These are phyloP conservation scores for Harpalus rubripes DNA, from an alignment of 2,888 invertebrate genomes.

Conservation along the genomic window DNA sequence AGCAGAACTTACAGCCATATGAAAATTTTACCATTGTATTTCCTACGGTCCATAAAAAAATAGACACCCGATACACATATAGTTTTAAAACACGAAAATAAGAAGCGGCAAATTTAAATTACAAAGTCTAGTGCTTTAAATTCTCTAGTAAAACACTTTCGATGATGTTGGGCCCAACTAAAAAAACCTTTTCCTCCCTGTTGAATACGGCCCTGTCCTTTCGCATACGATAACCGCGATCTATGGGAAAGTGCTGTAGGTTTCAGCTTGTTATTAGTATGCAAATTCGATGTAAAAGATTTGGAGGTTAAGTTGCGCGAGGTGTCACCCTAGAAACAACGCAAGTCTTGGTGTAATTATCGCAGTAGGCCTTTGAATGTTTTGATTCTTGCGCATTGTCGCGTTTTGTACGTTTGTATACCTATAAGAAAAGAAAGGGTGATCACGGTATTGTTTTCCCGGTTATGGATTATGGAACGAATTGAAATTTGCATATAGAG, in stretches of 20 bases:
- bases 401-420: not conserved
- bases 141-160: not conserved
- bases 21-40: too few relatives aligned
- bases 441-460: slow-evolving; percentile 28
- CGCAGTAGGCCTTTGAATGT: slow-evolving; percentile 31
- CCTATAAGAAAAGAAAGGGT: slow-evolving; percentile 15
- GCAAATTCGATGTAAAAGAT: slow-evolving; percentile 63
- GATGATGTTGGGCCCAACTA: not conserved
- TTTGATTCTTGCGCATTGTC: slow-evolving; percentile 44
- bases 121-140: too few relatives aligned
- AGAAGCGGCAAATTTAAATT: too few relatives aligned
- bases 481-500: slow-evolving; percentile 75
- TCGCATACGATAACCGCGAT: slow-evolving; percentile 57
- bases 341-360: slow-evolving; percentile 48
- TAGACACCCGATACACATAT: too few relatives aligned
- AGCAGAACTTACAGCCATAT: too few relatives aligned
- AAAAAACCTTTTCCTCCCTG: not conserved
- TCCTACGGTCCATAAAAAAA: too few relatives aligned
- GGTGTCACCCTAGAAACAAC: slow-evolving; percentile 42
- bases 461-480: slow-evolving; percentile 71
- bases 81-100: too few relatives aligned
- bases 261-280: slow-evolving; percentile 61
- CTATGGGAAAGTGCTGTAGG: slow-evolving; percentile 58
- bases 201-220: slow-evolving; percentile 26
- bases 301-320: slow-evolving; percentile 60